phyloP scores from a whole-genome alignment of 2,797 vertebrate species.

The Gambelia wislizenii region DNA sequence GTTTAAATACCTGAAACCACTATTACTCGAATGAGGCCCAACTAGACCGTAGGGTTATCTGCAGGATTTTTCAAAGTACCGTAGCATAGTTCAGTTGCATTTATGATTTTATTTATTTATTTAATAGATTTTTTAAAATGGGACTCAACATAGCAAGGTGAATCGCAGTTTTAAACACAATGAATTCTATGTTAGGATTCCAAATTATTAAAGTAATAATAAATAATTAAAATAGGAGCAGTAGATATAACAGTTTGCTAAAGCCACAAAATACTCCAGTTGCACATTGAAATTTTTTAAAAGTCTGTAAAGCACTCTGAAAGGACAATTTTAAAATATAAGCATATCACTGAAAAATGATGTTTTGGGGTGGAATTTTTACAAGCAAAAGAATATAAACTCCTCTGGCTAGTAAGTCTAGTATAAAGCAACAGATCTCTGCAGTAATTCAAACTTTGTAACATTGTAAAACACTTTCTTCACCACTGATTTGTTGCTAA shows the following conservation, averaged over 20 bases:
- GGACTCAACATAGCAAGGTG: neutral
- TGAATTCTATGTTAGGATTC: neutral
- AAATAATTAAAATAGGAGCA: neutral
- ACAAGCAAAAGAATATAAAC: neutral
- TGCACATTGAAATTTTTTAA: neutral
- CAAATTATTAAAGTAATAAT: neutral
- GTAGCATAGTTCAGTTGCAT: neutral
- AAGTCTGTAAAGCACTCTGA: neutral
- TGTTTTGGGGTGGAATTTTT: neutral
- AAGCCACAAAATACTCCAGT: neutral
- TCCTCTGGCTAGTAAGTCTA: neutral
- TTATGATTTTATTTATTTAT: neutral
- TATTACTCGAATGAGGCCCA: neutral
- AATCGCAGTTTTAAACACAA: neutral
- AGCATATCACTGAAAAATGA: neutral
- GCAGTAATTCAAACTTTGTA: neutral
- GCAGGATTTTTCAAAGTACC: neutral
- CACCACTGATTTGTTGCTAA: neutral
- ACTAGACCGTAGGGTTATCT: neutral
- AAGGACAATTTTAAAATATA: neutral
- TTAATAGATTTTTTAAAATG: neutral
- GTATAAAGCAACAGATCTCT: neutral
- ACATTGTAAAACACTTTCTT: neutral
- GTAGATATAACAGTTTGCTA: no score
- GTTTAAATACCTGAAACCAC: conserved; percentile 25